Conservation (phyloP, 1,140 invertebrate species). For the Macrotrachela quadricornifera region DNA sequence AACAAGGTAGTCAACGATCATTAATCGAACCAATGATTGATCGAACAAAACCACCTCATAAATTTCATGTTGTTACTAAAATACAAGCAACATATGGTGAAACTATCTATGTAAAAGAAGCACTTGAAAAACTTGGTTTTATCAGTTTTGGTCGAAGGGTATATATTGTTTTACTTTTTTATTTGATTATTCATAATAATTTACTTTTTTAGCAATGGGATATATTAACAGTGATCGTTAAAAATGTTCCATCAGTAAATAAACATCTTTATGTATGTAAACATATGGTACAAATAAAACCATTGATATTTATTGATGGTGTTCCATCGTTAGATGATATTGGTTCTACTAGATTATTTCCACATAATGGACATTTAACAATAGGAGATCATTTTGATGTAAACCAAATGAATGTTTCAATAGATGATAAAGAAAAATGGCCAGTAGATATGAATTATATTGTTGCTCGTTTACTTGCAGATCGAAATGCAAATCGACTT, state of each 20-base stretch:
- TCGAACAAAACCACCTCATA: background rate
- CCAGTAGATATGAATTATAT: no score
- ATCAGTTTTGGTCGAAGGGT: background rate
- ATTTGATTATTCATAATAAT: no score
- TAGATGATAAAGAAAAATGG: no score
- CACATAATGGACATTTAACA: no score
- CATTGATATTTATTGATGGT: conserved; percentile 3
- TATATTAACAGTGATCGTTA: no score
- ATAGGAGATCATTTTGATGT: no score
- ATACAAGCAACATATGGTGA: background rate
- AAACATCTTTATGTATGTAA: conserved; percentile 4
- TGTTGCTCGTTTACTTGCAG: no score
- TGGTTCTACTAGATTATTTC: background rate
- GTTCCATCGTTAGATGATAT: background rate
- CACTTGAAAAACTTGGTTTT: conserved; percentile 6
- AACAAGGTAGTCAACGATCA: no score
- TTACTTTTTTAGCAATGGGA: no score
- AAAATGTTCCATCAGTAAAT: background rate
- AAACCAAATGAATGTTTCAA: no score
- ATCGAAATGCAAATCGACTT: no score
- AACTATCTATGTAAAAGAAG: conserved; percentile 4
- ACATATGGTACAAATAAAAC: conserved; percentile 5
- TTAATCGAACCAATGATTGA: conserved; percentile 5
- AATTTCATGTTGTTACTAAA: conserved; percentile 4
- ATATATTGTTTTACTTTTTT: background rate